Evolutionary conservation across 2,888 invertebrate species (phyloP).

Genomic region (Alloscopus bannaensis): DNA sequence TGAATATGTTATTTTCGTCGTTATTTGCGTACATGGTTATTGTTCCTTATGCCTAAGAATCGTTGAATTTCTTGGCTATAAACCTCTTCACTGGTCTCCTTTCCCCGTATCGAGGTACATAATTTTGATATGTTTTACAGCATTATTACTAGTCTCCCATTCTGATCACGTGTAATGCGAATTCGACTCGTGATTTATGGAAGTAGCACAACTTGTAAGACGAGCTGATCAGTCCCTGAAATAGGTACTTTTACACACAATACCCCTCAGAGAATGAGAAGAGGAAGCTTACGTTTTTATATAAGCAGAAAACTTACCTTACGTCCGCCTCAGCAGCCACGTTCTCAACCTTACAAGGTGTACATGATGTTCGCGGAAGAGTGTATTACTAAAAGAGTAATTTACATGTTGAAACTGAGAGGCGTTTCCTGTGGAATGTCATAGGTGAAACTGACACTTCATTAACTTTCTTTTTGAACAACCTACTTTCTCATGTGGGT

Average conservation of each 20-base stretch:
- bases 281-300: neutral
- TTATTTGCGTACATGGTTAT: too few species aligned
- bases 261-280: neutral
- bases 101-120: too few species aligned
- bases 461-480: constrained; percentile 31
- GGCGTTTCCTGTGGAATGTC: constrained; percentile 38
- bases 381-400: neutral
- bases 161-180: constrained; percentile 21
- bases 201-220: constrained; percentile 5
- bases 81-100: too few species aligned
- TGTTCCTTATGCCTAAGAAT: too few species aligned
- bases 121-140: too few species aligned
- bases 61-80: too few species aligned
- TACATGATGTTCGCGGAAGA: neutral
- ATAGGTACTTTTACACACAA: too few species aligned
- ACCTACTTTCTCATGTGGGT: too few species aligned
- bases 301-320: neutral
- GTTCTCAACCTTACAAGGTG: neutral
- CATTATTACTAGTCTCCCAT: too few species aligned
- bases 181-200: constrained; percentile 20
- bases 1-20: too few species aligned
- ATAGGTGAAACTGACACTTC: constrained; percentile 47
- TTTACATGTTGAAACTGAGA: constrained; percentile 14
- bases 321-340: neutral
- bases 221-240: neutral